phyloP scores from a whole-genome alignment of 1,140 invertebrate genomes.

The Drosophila athabasca region DNA sequence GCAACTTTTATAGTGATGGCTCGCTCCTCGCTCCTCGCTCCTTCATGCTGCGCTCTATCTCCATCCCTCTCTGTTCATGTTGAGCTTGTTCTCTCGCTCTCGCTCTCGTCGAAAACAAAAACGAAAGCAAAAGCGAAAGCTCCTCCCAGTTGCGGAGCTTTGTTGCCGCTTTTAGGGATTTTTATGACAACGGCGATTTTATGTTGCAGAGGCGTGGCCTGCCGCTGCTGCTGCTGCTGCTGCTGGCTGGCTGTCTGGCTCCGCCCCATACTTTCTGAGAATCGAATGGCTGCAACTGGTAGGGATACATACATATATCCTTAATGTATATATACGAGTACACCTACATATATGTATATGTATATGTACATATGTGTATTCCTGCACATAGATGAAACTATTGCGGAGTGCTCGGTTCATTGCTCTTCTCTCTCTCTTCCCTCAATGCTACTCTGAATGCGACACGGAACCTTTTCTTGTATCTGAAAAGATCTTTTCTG shows the following conservation, averaged over 20 bases:
- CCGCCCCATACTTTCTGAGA: constrained; percentile 34
- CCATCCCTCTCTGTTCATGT: not conserved
- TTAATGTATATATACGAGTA: constrained; percentile 1
- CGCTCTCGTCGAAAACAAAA: too few species aligned
- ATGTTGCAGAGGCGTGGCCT: constrained; percentile 57
- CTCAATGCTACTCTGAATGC: too few species aligned
- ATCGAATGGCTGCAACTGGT: constrained; percentile 21
- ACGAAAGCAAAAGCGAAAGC: constrained; percentile 24
- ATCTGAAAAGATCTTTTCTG: not conserved
- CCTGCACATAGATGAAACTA: not conserved
- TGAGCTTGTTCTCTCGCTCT: constrained; percentile 5
- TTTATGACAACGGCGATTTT: constrained; percentile 48
- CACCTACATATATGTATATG: too few species aligned
- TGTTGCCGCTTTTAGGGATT: constrained; percentile 65
- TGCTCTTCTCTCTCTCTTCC: not conserved
- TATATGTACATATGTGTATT: constrained; percentile 8
- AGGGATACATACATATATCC: not conserved
- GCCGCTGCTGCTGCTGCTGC: constrained; percentile 20
- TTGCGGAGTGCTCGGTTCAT: not conserved
- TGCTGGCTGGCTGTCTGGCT: constrained; percentile 26
- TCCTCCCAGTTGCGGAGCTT: constrained; percentile 60
- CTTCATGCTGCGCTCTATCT: too few species aligned
- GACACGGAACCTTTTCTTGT: too few species aligned
- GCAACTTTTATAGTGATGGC: too few species aligned
- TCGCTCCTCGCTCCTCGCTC: too few species aligned